Evolutionary conservation across 2,797 vertebrate species (phyloP), one percentile per base, ranked within the genome.

Genomic region (Silurus lanzhouensis): DNA sequence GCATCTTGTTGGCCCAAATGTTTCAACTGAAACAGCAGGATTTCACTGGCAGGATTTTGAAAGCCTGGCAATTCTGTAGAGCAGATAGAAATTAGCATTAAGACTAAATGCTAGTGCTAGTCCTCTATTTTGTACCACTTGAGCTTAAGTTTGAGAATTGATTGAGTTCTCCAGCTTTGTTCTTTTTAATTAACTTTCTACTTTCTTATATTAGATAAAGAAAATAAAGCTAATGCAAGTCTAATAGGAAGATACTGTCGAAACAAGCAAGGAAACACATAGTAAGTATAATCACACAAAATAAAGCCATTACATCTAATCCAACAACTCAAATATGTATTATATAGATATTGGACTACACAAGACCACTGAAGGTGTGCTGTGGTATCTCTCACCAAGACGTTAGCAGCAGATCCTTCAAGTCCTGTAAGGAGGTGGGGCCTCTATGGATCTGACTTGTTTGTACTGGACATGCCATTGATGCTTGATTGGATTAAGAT

Each of bases 1-100:
- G 88, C 5, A 86, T 87, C 85, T 90, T 85, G 88, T 92, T 90
- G 90, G 22, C 25, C 85, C 89, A 87, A 89, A 87, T 89, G 91
- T 91, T 92, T 93, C 84, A 90, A 91, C 91, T 84, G 85, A 93
- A 90, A 87, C 86, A 68, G 57, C 61, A 85, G 78, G 83, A 90
- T 66, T 91, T 91, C 84, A 88, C 86, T 91, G 87, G 55, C 70
- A 82, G 88, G 44, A 63, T 67, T 88, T 83, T 91, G 89, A 87
- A 84, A 85, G 64, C 76, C 19, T 71, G 55, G 86, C 55, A 25
- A 89, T 86, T 83, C 27, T 82, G 58, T 27, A 78, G 7, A 27
- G 52, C 9, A 57, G 55, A 52, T 66, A 78, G 68, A 81, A 0
- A 66, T 20, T 4, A 31, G 15, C 2, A 66, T 9, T 52, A 27